Conservation (phyloP, 2,888 invertebrate genomes). For the Argyresthia goedartella region DNA sequence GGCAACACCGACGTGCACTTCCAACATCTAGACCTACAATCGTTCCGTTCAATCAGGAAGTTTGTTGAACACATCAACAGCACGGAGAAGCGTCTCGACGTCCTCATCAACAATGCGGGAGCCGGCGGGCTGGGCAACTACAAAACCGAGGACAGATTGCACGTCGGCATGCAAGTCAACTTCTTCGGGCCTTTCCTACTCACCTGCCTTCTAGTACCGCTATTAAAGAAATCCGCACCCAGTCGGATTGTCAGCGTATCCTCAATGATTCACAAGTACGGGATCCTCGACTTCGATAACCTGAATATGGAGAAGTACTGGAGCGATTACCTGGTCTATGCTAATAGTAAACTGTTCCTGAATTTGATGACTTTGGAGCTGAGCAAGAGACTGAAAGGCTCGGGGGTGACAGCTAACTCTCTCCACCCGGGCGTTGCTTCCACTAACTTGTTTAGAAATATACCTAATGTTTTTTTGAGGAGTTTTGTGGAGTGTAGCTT, state of each 20-base stretch:
- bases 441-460: conserved; percentile 75
- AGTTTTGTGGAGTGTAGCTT: conserved; percentile 28
- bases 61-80: conserved; percentile 69
- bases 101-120: conserved; percentile 74
- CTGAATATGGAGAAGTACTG: conserved; percentile 64
- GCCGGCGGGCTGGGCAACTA: conserved; percentile 54
- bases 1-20: conserved; percentile 45
- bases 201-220: conserved; percentile 70
- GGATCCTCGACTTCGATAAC: conserved; percentile 53
- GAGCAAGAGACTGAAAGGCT: conserved; percentile 67
- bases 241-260: conserved; percentile 77
- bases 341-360: conserved; percentile 73
- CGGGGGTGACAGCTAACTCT: conserved; percentile 76
- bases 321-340: conserved; percentile 59
- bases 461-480: conserved; percentile 50
- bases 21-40: conserved; percentile 50
- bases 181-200: conserved; percentile 80
- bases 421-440: conserved; percentile 79
- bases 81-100: conserved; percentile 61
- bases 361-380: conserved; percentile 75
- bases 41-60: conserved; percentile 57
- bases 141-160: conserved; percentile 75
- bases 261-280: conserved; percentile 67
- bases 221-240: conserved; percentile 68
- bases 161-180: conserved; percentile 79